Evolutionary conservation across 2,888 invertebrate genomes (phyloP), one percentile per base, ranked within the genome.

Genomic region (Parthenolecanium corni): DNA sequence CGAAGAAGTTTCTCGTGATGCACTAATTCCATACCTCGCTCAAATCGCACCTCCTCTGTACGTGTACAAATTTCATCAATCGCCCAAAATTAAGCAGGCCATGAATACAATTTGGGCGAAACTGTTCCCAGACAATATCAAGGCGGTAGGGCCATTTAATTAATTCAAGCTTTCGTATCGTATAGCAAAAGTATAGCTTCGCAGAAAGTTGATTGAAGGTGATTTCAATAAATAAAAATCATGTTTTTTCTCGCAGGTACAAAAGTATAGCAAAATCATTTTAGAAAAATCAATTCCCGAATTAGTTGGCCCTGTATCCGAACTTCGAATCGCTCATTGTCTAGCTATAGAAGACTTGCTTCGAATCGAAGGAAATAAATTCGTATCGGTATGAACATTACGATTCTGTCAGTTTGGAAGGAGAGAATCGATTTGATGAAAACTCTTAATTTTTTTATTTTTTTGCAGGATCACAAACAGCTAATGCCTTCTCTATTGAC

Each of bases 21-120:
- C 90, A 72, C 78, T 95, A 66, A 80, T 86, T 57, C 84, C 85
- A 6, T 86, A 89, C 73, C 73, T 94, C 67, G 85, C 88, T 0
- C 83, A 83, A 72, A 91, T 95, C 64, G 74, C 79, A 5, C 78
- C 79, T 12, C 75, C 76, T 63, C 71, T 80, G 20, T 71, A 70
- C 74, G 78, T 65, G 84, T 87, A 87, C 75, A 86, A 92, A 72
- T 95, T 89, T 74, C 94, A 96, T 75, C 94, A 95, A 9, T 90
- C 90, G 65, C 87, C 89, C 38, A 87, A 86, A 71, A 87, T 94
- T 68, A 93, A 94, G 74, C 83, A 86, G 72, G 89, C 92, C 16
- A 95, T 96, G 93, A 81, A 85, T 54, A 86, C 87, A 70, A 94
- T 96, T 70, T 95, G 95, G 95, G 85, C 86, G 67, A 85, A 89